Percentiles rank a stretch among this genome's conserved stretches.
phyloP scores from a whole-genome alignment of 1,140 invertebrate genomes.

The Pseudomyrmex dendroicus region DNA sequence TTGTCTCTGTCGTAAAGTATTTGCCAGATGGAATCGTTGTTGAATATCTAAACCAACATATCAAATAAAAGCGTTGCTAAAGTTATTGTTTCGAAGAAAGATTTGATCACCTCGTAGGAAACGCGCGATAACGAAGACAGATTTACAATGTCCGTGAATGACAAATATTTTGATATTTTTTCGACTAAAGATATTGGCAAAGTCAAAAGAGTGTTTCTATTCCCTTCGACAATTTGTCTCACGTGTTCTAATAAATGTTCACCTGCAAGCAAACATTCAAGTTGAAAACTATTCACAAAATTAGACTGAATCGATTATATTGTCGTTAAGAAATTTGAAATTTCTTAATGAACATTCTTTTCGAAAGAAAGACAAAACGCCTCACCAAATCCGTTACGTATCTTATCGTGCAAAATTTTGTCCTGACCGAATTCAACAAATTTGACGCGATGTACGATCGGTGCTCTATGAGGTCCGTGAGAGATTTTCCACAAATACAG shows the following conservation, averaged over 20 bases:
- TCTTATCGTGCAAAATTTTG: conserved; percentile 77
- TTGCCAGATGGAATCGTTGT: conserved; percentile 76
- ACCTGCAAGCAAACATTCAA: conserved; percentile 60
- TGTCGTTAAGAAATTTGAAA: background rate
- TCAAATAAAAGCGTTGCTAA: background rate
- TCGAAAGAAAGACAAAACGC: conserved; percentile 22
- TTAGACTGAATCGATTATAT: no score
- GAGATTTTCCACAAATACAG: conserved; percentile 83
- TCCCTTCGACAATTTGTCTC: conserved; percentile 58
- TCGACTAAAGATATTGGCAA: conserved; percentile 69
- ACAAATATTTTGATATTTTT: conserved; percentile 76
- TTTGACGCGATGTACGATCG: conserved; percentile 66
- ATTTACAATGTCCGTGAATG: conserved; percentile 77
- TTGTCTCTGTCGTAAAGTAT: conserved; percentile 74
- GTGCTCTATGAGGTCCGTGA: conserved; percentile 81
- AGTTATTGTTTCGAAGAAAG: background rate
- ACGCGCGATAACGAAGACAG: conserved; percentile 77
- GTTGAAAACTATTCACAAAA: background rate
- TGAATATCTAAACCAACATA: conserved; percentile 71
- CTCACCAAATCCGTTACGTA: conserved; percentile 79
- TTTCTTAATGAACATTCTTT: background rate
- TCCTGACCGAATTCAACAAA: conserved; percentile 78
- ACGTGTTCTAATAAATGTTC: conserved; percentile 67
- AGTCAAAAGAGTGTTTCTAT: conserved; percentile 68
- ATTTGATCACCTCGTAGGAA: conserved; percentile 76